Conservation (phyloP, 2,888 invertebrate genomes). For the Glomeris marginata region DNA sequence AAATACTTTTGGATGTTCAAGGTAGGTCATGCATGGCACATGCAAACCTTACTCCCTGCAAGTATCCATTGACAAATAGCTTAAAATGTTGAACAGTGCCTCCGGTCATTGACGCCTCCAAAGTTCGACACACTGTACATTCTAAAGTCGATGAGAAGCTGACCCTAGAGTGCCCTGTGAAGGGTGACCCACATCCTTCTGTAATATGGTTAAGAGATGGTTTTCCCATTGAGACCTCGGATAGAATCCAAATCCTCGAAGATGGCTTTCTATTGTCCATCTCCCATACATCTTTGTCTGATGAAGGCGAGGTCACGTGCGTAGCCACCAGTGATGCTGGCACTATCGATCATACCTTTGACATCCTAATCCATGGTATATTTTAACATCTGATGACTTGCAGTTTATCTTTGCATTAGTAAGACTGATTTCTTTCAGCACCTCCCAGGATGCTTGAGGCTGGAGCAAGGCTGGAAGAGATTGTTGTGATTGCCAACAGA, state of each 20-base stretch:
- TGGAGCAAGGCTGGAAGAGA: conserved; percentile 4
- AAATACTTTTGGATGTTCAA: conserved; percentile 22
- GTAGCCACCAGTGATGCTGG: conserved; percentile 45
- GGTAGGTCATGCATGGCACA: conserved; percentile 9
- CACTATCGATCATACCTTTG: conserved; percentile 35
- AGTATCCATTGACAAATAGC: not conserved
- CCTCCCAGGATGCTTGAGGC: conserved; percentile 5
- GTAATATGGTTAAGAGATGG: conserved; percentile 21
- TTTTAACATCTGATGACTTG: too few relatives aligned
- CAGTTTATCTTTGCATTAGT: not conserved
- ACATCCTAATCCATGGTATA: conserved; percentile 37
- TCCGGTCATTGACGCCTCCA: conserved; percentile 30
- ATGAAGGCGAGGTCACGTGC: conserved; percentile 42
- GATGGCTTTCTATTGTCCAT: conserved; percentile 7
- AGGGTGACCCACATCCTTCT: conserved; percentile 27
- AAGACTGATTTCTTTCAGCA: not conserved
- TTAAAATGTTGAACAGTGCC: conserved; percentile 32
- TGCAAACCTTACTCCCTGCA: not conserved
- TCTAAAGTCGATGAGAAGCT: conserved; percentile 23
- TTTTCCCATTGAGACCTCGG: conserved; percentile 6
- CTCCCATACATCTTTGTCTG: conserved; percentile 13
- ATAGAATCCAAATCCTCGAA: conserved; percentile 9
- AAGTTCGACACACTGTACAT: conserved; percentile 6
- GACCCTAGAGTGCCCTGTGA: conserved; percentile 25
- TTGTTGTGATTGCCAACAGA: conserved; percentile 22